Conservation (phyloP, 2,888 invertebrate genomes). For the Apamea monoglypha region DNA sequence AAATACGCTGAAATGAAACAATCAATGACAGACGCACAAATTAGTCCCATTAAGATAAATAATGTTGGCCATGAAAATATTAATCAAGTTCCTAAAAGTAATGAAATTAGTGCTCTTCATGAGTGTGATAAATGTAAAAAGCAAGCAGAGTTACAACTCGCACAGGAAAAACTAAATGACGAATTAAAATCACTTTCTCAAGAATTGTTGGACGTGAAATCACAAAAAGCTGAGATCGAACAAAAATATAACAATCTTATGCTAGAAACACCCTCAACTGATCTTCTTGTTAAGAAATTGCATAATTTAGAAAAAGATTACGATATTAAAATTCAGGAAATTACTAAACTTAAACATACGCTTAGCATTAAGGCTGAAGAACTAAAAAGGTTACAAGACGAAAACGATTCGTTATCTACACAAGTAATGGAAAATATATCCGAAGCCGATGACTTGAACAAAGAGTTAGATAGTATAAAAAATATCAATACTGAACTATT, state of each 20-base stretch:
- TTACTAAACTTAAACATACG: conserved; percentile 70
- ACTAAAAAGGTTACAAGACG: conserved; percentile 84
- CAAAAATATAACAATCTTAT: conserved; percentile 77
- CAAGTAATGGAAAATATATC: conserved; percentile 90
- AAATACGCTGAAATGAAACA: conserved; percentile 61
- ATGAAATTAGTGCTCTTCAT: conserved; percentile 5
- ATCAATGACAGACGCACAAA: conserved; percentile 67
- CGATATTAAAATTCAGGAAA: conserved; percentile 72
- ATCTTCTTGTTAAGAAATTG: conserved; percentile 77
- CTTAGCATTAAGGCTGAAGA: conserved; percentile 73
- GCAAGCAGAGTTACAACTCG: conserved; percentile 54
- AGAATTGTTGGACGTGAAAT: conserved; percentile 70
- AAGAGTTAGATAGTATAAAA: conserved; percentile 77
- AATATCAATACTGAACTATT: conserved; percentile 70
- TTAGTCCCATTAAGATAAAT: conserved; percentile 71
- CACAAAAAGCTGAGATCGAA: conserved; percentile 75
- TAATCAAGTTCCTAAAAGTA: neutral
- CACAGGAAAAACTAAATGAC: conserved; percentile 60
- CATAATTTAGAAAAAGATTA: conserved; percentile 76
- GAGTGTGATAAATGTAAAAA: conserved; percentile 68
- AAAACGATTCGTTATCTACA: conserved; percentile 89
- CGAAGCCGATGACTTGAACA: conserved; percentile 87
- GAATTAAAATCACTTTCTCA: conserved; percentile 70
- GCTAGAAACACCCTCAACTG: conserved; percentile 77
- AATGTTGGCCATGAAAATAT: conserved; percentile 35